A percentile compares a stretch with the other conserved stretches of the same genome.
Evolutionary conservation across 2,888 invertebrate species (phyloP).

Genomic region (Periphyllus acericola): DNA sequence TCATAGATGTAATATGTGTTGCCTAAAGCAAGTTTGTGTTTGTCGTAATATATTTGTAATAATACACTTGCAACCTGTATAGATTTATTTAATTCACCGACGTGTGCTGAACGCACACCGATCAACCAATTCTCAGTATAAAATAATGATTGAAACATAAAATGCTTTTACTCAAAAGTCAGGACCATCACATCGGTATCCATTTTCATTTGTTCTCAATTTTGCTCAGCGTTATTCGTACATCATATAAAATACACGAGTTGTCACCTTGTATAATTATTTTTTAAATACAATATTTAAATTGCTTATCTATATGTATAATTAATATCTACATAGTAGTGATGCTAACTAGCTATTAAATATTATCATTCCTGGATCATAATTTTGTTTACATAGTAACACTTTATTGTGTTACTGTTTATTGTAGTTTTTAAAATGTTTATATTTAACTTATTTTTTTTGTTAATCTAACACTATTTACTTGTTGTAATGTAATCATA

Average conservation of each 20-base stretch:
- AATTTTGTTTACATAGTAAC: background rate
- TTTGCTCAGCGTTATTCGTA: background rate
- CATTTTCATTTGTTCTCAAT: background rate
- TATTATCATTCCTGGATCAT: background rate
- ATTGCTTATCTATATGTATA: background rate
- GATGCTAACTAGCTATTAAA: background rate
- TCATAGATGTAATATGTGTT: conserved; percentile 17
- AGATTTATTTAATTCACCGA: background rate
- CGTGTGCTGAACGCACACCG: background rate
- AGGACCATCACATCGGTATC: background rate
- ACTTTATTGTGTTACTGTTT: background rate
- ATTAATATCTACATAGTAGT: background rate
- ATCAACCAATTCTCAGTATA: background rate
- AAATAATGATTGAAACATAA: background rate
- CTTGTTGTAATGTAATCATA: background rate
- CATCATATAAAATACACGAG: background rate
- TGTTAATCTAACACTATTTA: background rate
- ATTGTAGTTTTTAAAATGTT: background rate
- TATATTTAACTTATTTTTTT: background rate
- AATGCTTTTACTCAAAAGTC: background rate
- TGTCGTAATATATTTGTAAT: background rate
- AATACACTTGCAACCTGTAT: background rate
- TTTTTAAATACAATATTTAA: background rate
- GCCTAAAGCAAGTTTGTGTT: background rate
- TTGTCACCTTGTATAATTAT: background rate